Conservation (phyloP, 2,888 invertebrate genomes). For the Halictus ligatus region DNA sequence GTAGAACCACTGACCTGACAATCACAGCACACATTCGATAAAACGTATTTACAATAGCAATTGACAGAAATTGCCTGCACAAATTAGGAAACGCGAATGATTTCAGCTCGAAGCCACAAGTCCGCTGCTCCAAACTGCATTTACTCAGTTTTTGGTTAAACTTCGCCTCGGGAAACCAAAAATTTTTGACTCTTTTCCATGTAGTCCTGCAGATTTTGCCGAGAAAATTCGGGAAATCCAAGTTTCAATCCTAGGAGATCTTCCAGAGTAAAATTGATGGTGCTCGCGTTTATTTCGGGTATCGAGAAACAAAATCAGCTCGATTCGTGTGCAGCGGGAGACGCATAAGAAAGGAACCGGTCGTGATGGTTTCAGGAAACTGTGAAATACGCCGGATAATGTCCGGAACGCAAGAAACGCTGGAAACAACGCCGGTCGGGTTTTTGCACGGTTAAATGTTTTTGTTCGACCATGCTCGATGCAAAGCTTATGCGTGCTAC, state of each 20-base stretch:
- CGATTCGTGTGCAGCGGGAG: neutral
- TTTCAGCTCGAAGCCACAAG: no score
- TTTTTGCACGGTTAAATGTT: neutral
- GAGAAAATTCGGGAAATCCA: no score
- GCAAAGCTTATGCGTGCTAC: neutral
- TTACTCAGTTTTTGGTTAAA: no score
- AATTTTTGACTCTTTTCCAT: no score
- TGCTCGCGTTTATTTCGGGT: neutral
- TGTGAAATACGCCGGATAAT: constrained; percentile 2
- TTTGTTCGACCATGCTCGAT: neutral
- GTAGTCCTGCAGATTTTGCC: no score
- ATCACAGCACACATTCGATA: neutral
- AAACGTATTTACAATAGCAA: neutral
- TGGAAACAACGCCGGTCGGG: neutral
- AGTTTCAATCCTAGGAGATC: no score
- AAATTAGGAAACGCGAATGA: no score
- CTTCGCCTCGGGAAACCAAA: no score
- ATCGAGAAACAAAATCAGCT: neutral
- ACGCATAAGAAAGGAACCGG: constrained; percentile 4
- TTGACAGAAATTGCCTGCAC: no score
- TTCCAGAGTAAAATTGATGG: no score
- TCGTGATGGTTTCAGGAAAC: neutral
- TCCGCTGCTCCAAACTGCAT: no score
- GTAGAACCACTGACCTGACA: neutral
- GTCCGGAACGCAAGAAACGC: neutral